Conservation (phyloP, 1,140 invertebrate genomes). For the Meloidogyne hapla region DNA sequence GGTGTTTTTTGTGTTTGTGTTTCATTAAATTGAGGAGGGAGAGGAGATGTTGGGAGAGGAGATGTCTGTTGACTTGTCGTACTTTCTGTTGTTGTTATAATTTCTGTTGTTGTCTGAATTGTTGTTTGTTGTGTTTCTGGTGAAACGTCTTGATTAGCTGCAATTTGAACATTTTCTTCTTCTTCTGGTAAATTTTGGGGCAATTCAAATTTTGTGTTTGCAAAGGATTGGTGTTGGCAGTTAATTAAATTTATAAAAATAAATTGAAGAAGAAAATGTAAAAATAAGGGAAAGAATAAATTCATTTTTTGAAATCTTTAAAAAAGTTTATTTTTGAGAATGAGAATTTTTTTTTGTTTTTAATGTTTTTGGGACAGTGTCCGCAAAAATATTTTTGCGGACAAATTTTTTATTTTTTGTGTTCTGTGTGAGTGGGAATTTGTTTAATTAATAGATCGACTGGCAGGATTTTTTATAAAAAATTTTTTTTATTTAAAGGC, state of each 20-base stretch:
- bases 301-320: not conserved
- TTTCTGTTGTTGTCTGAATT: not conserved
- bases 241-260: not conserved
- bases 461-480: too few relatives aligned
- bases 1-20: conserved; percentile 12
- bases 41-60: not conserved
- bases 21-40: not conserved
- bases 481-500: too few relatives aligned
- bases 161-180: conserved; percentile 19
- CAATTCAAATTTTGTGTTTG: conserved; percentile 52
- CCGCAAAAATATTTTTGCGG: not conserved
- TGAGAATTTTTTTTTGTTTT: too few relatives aligned
- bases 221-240: conserved; percentile 42
- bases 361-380: too few relatives aligned
- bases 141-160: conserved; percentile 27
- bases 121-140: conserved; percentile 11
- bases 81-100: conserved; percentile 1
- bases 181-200: conserved; percentile 40
- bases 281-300: not conserved
- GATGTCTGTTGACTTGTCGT: conserved; percentile 8
- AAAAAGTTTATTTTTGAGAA: not conserved
- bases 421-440: too few relatives aligned
- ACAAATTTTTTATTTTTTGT: not conserved
- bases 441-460: too few relatives aligned
- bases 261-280: not conserved